phyloP scores from a whole-genome alignment of 2,888 invertebrate species.

The Ennomos quercinarius region DNA sequence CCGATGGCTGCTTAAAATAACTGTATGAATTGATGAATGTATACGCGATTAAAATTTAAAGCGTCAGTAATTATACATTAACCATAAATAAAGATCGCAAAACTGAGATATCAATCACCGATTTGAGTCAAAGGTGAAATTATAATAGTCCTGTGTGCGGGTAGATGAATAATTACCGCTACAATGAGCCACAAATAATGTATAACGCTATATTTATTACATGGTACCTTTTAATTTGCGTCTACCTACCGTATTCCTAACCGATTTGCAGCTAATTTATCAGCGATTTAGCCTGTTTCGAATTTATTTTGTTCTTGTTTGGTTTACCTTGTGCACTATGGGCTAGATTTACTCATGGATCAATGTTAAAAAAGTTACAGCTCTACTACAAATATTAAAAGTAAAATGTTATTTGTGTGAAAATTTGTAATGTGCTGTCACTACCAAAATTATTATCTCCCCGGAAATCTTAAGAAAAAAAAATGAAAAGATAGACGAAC shows the following conservation, averaged over 20 bases:
- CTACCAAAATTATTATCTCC: too few relatives aligned
- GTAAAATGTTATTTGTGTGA: too few relatives aligned
- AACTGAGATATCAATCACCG: slow-evolving; percentile 54
- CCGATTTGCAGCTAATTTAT: background rate
- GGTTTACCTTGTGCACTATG: too few relatives aligned
- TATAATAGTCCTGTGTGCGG: slow-evolving; percentile 9
- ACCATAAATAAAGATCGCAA: slow-evolving; percentile 36
- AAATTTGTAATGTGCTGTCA: too few relatives aligned
- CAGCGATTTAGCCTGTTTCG: too few relatives aligned
- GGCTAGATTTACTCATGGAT: too few relatives aligned
- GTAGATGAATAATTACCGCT: slow-evolving; percentile 24
- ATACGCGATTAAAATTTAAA: slow-evolving; percentile 30
- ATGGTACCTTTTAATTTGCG: background rate
- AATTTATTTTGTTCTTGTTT: too few relatives aligned
- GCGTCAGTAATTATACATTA: slow-evolving; percentile 35
- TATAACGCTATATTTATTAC: background rate
- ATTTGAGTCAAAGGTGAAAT: slow-evolving; percentile 30
- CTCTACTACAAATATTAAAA: too few relatives aligned
- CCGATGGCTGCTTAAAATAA: slow-evolving; percentile 25
- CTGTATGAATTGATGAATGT: slow-evolving; percentile 38
- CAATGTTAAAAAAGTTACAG: too few relatives aligned
- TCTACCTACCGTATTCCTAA: background rate
- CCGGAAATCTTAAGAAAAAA: too few relatives aligned
- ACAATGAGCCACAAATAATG: slow-evolving; percentile 5
- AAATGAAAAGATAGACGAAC: too few relatives aligned